Evolutionary conservation across 2,797 vertebrate genomes (phyloP).

Genomic region (Melanogrammus aeglefinus): DNA sequence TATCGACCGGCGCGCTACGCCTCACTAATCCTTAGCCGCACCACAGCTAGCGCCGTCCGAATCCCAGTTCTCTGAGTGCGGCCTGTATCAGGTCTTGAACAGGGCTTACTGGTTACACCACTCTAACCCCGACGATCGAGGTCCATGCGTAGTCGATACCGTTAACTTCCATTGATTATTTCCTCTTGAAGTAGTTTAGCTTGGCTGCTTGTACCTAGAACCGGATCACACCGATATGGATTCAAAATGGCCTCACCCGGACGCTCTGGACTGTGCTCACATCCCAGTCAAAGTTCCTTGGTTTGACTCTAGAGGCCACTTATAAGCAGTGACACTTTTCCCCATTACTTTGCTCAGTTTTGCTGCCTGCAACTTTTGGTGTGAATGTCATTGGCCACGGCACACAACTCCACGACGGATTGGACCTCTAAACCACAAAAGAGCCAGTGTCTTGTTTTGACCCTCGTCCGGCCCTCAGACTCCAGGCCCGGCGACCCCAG

Average conservation of each 20-base stretch:
- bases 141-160: not conserved
- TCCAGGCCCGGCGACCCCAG: constrained; percentile 28
- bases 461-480: constrained; percentile 16
- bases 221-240: not conserved
- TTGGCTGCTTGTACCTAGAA: not conserved
- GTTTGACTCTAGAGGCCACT: no score
- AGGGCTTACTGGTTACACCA: not conserved
- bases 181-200: not conserved
- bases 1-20: constrained; percentile 44
- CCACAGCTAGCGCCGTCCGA: constrained; percentile 37
- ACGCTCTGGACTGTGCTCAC: not conserved
- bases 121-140: not conserved
- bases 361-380: not conserved
- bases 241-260: not conserved
- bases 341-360: not conserved
- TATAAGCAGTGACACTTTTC: not conserved
- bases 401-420: not conserved
- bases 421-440: not conserved
- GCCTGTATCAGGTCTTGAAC: constrained; percentile 33
- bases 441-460: constrained; percentile 24
- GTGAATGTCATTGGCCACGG: not conserved
- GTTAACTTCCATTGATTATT: not conserved
- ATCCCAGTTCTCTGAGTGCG: constrained; percentile 35
- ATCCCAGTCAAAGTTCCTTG: not conserved
- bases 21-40: constrained; percentile 1